Base-by-base conservation (phyloP, 2,888 invertebrate species). In the Ennomos fuscantarius region DNA sequence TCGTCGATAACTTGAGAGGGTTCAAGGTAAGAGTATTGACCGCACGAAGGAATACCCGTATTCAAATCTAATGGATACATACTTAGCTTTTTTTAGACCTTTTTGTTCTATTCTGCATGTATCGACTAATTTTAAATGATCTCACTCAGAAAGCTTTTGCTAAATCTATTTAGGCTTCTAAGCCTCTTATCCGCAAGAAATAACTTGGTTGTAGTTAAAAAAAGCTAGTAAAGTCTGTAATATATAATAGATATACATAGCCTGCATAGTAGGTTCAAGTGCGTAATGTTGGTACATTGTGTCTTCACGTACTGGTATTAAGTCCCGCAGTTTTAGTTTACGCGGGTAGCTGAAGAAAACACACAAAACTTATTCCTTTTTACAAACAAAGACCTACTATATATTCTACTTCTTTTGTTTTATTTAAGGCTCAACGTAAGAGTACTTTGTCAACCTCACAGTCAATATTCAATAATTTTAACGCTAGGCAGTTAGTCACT, bases 1-100 rank as follows among this genome's bases (percentile, higher is more conserved):
- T 97, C 65, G 97, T 98, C 55, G 97, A 97, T 87, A 97, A 97
- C 87, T 94, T 98, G 60, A 95, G 95, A 82, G 95, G 94, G 70
- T 97, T 96, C 84, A 97, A 97, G 95, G 98, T 97, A 93, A 46
- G 34, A 10, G 33, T 37, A 10, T 37, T 39, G 37, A 31, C 31
- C 13, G 15, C 9, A 43, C 15, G 13, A 40, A 8, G 40, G 15
- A 15, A 24, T 24, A 24, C 24, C 12, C 8, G 9, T 40, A 37
- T n/a, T 37, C 36, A 37, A 37, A n/a, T 11, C 11, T 37, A 11
- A n/a, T 15, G 24, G 36, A 37, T 11, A 8, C 13, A 15, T 8
- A 41, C 10, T 12, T 10, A 11, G n/a, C n/a, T 3, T n/a, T 10
- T 9, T 11, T 8, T 37, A 37, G 36, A 11, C 8, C 11, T 24